Base-by-base conservation (phyloP, 2,797 vertebrate species). In the Chanos chanos region DNA sequence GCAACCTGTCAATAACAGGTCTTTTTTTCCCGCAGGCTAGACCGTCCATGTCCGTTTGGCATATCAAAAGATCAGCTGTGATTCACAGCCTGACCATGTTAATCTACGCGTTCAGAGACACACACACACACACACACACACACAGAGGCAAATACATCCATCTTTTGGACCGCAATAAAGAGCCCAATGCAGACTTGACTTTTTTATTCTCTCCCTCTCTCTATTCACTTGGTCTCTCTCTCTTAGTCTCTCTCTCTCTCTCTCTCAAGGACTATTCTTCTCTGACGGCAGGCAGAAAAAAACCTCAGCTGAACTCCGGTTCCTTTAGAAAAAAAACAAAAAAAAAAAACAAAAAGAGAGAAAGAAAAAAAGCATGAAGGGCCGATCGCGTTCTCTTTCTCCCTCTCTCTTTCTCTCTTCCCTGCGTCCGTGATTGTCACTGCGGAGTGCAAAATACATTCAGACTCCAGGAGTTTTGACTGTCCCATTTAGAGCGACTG, bases 361-460 rank as follows among this genome's bases (percentile, higher is more conserved):
- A 2, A 5, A 25, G 25, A 25, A 27, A 25, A 27, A 25, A 25
- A 25, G 5, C 7, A 25, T 25, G 25, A 4, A 7, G 25, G 25
- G 25, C 25, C 25, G 21, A 18, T 24, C 30, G 40, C 55, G 33
- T 21, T 27, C 24, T 31, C 40, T 56, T 22, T 39, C 39, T 8
- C 50, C 31, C 49, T 21, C 21, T 39, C 51, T 8, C 49, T 54
- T 48, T 52, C 9, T 33, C 28, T 50, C 53, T 31, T 45, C 41
- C 47, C 50, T 18, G 4, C 13, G 2, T 68, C 61, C 41, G 12
- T 13, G 52, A n/a, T 28, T 19, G 48, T 54, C 52, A 58, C 65
- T 62, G 60, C n/a, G 37, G 27, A 64, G 19, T 13, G 66, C 62
- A 73, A 50, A 62, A 70, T 43, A 63, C 22, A 37, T 59, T 66